Evolutionary conservation across 2,797 vertebrate species (phyloP), one percentile per base, ranked within the genome.

Genomic region (Scarus forsteni): DNA sequence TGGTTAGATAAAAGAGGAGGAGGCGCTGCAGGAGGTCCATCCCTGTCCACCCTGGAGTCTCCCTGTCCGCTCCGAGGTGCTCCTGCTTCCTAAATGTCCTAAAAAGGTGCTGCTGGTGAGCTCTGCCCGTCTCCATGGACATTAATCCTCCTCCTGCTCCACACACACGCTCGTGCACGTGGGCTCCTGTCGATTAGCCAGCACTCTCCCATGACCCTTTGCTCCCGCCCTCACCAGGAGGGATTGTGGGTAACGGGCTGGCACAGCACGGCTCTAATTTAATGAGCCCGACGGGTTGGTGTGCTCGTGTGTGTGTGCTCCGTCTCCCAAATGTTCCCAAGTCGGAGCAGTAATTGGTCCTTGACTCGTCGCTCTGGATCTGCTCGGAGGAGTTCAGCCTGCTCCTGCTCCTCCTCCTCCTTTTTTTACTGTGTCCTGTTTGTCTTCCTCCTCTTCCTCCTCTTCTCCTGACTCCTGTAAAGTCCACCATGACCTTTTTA

Each of bases 131-230:
- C 80, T 59, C 80, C 69, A 77, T 75, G 73, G 55, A 51, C 60
- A 69, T 75, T 84, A 71, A 81, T 86, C 69, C 70, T 71, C 76
- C 79, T 52, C 74, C 43, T 62, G 56, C 66, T 64, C 68, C 66
- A 55, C 51, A 38, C 19, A 27, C 48, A 19, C 51, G 69, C 51
- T 58, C 49, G 44, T 13, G 5, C 60, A 45, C 9, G 1, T 43
- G 38, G 57, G 57, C 70, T 66, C 70, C 61, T 83, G 81, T 87
- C 81, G 75, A 88, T 89, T 84, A 79, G 74, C 84, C 75, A 68
- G 77, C 83, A 80, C 67, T 89, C 88, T 91, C 88, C 87, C 88
- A 88, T 88, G 86, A 90, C 86, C 88, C 85, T 73, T 70, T 86
- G 88, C 81, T 88, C 85, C 81, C 65, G 76, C 82, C 79, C 86